Base-by-base conservation (phyloP, 2,113 vertebrate species). In the Cranoglanis bouderius region DNA sequence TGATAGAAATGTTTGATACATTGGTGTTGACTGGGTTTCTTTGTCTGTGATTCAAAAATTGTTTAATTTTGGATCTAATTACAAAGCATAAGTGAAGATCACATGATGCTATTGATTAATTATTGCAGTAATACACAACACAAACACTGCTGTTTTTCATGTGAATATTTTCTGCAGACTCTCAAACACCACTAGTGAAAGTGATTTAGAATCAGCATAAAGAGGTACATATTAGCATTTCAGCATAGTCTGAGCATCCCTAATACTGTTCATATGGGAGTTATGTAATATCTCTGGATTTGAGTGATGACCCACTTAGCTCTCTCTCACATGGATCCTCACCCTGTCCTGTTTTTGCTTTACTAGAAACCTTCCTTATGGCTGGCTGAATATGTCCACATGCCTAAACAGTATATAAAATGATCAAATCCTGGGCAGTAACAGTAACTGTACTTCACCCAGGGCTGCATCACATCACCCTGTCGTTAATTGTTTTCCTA, bases 251-350 rank as follows among this genome's bases (percentile, higher is more conserved):
- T 74, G 32, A 4, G 55, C 40, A 55, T 55, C 26, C 19, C 26
- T 80, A 21, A 55, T 84, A 32, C 32, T 5, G 13, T 82, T 88
- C 87, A 49, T 59, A 46, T 59, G 51, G 86, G 75, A 77, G 65
- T 88, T 88, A 88, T 72, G 40, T 84, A 88, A 88, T 43, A 74
- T 43, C 35, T 55, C 81, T 70, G 51, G 65, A 88, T 88, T 51
- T 26, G 63, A 32, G 51, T 18, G 51, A 46, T 88, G 81, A 74
- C 81, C 67, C 81, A 88, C 38, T 88, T 88, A 84, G 51, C 77
- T 81, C 72, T 75, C 40, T 75, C 19, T 38, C 70, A 55, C 43
- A 78, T 80, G 57, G 40, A 81, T 65, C 40, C 12, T 29, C 65
- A 61, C 3, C 3, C 87, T 63, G 53, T 81, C 32, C 78, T 88